phyloP scores from a whole-genome alignment of 1,140 invertebrate species.

The Globodera rostochiensis region DNA sequence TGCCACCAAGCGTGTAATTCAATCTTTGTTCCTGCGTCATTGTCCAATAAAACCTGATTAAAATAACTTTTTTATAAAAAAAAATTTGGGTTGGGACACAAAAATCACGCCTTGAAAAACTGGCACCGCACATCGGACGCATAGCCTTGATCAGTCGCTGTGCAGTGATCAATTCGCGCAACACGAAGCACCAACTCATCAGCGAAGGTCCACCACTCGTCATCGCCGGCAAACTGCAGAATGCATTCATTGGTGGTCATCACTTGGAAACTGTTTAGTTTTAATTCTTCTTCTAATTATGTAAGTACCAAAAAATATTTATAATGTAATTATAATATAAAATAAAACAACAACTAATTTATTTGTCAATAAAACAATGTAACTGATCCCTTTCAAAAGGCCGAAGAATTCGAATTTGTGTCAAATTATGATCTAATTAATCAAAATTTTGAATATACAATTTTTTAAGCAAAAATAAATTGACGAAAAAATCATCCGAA shows the following conservation, averaged over 20 bases:
- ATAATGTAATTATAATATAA: too few species aligned
- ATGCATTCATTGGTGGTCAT: background rate
- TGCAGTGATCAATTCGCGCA: background rate
- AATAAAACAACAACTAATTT: too few species aligned
- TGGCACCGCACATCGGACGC: background rate
- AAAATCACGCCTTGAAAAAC: background rate
- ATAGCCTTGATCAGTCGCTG: background rate
- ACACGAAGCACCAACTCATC: background rate
- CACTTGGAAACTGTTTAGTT: background rate
- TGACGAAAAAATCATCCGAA: too few species aligned
- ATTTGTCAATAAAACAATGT: too few species aligned
- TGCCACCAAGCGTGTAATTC: background rate
- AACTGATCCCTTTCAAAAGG: too few species aligned
- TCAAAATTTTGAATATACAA: too few species aligned
- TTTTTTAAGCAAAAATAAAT: too few species aligned
- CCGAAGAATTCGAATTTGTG: too few species aligned
- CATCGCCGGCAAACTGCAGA: background rate
- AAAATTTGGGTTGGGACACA: background rate
- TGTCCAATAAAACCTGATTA: background rate
- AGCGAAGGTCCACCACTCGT: background rate
- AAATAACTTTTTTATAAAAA: too few species aligned
- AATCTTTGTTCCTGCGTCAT: background rate
- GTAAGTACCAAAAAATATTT: too few species aligned
- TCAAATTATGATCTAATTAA: too few species aligned
- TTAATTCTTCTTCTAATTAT: background rate